A percentile compares a stretch with the other conserved stretches of the same genome.
Evolutionary conservation across 2,797 vertebrate genomes (phyloP).

Genomic region (Dendrocincla fuliginosa): DNA sequence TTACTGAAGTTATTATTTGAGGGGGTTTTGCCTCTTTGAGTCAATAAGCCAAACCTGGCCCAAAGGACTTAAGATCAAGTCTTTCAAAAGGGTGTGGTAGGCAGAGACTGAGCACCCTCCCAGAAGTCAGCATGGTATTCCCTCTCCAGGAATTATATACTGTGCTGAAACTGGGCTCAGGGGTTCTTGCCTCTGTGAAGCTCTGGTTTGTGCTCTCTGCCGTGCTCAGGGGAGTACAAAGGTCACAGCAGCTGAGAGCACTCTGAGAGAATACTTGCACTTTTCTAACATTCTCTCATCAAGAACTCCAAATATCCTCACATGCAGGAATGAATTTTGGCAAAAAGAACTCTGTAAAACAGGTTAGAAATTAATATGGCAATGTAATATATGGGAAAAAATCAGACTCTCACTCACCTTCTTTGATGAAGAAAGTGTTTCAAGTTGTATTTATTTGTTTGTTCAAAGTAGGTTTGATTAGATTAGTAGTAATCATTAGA

Average conservation of each 20-base stretch:
- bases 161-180: background rate
- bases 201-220: background rate
- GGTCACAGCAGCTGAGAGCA: background rate
- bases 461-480: background rate
- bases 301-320: slow-evolving; percentile 53
- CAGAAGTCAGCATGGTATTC: background rate
- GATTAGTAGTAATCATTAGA: background rate
- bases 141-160: background rate
- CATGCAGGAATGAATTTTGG: slow-evolving; percentile 53
- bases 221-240: background rate
- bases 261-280: slow-evolving; percentile 3
- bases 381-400: background rate
- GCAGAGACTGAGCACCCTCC: background rate
- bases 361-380: slow-evolving; percentile 52
- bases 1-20: background rate
- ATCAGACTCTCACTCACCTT: background rate
- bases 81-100: background rate
- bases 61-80: background rate
- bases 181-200: background rate
- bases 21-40: background rate
- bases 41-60: background rate
- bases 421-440: background rate
- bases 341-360: slow-evolving; percentile 48
- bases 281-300: slow-evolving; percentile 47
- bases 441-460: background rate